Evolutionary conservation across 2,888 invertebrate species (phyloP).

Genomic region (Uloborus plumipes): DNA sequence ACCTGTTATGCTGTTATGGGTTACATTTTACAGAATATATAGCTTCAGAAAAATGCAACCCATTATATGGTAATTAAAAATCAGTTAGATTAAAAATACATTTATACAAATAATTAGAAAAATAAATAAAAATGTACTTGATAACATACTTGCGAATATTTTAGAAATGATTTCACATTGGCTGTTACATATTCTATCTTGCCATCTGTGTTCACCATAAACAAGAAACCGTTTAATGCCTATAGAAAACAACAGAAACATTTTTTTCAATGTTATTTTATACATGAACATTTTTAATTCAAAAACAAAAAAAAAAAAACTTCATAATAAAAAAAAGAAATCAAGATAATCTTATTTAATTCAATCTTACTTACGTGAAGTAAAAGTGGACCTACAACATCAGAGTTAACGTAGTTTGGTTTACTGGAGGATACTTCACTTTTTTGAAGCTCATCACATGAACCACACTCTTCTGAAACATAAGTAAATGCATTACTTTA

Average conservation of each 20-base stretch:
- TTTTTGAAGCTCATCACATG: slow-evolving; percentile 77
- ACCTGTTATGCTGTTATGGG: no score
- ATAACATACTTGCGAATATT: slow-evolving; percentile 79
- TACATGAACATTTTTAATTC: not conserved
- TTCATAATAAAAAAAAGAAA: not conserved
- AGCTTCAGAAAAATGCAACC: not conserved
- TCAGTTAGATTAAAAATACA: not conserved
- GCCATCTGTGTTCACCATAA: slow-evolving; percentile 93
- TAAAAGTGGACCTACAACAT: slow-evolving; percentile 80
- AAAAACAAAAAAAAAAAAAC: not conserved
- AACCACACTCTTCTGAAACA: slow-evolving; percentile 52
- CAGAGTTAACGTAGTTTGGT: slow-evolving; percentile 81
- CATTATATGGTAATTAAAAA: not conserved
- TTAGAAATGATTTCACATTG: slow-evolving; percentile 90
- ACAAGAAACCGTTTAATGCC: slow-evolving; percentile 90
- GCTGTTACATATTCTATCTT: slow-evolving; percentile 95
- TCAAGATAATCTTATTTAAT: not conserved
- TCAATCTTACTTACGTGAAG: slow-evolving; percentile 76
- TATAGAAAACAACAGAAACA: slow-evolving; percentile 71
- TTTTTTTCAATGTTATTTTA: not conserved
- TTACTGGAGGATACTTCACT: slow-evolving; percentile 96
- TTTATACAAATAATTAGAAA: not conserved
- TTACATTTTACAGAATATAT: no score
- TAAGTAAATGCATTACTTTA: not conserved
- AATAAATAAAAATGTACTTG: not conserved